Evolutionary conservation across 2,113 vertebrate genomes (phyloP).

Genomic region (Bothrops jararaca): DNA sequence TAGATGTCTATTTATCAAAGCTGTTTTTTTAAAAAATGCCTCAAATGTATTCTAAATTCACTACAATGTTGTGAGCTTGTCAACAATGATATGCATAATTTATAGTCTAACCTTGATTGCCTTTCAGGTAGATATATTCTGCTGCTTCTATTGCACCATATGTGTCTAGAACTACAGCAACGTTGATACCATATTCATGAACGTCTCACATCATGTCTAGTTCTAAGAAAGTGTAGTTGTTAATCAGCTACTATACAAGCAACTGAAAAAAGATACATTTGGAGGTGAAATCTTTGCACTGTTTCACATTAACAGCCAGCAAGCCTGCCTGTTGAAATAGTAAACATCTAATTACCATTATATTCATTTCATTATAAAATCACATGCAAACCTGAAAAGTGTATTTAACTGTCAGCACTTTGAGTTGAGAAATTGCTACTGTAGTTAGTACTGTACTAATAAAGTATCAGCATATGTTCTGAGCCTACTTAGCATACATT

Average conservation of each 20-base stretch:
- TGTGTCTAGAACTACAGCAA: background rate
- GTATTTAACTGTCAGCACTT: background rate
- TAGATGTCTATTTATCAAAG: background rate
- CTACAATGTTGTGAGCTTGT: background rate
- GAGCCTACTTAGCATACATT: background rate
- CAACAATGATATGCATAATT: background rate
- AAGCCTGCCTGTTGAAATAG: constrained; percentile 59
- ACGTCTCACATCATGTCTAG: background rate
- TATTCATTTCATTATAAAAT: background rate
- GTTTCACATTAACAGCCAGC: constrained; percentile 59
- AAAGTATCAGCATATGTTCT: background rate
- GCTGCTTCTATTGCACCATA: background rate
- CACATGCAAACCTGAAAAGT: background rate
- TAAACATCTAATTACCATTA: constrained; percentile 2
- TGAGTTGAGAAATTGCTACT: background rate
- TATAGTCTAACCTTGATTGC: background rate
- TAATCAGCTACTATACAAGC: background rate
- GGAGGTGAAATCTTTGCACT: constrained; percentile 48
- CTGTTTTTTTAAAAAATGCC: background rate
- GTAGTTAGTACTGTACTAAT: background rate
- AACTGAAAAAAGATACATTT: constrained; percentile 62
- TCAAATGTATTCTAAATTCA: background rate
- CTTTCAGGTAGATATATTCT: background rate
- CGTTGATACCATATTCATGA: background rate
- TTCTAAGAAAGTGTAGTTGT: background rate